Conservation (phyloP, 2,113 vertebrate species). For the Solenodon paradoxus region DNA sequence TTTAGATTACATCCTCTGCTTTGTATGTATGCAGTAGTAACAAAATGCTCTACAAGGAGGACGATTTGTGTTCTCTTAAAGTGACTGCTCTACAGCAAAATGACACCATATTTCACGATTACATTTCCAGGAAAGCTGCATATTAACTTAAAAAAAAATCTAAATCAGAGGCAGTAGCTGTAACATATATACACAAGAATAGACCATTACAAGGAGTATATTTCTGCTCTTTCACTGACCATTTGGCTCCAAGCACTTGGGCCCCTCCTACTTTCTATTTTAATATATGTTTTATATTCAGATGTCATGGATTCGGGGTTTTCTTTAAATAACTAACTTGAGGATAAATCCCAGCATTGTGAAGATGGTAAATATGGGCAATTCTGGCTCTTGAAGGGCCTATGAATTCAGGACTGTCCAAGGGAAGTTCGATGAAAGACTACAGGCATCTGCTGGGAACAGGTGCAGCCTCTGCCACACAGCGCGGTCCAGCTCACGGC, state of each 20-base stretch:
- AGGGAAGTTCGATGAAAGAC: neutral
- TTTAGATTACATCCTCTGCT: conserved; percentile 40
- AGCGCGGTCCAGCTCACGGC: neutral
- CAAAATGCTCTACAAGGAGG: neutral
- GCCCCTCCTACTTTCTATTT: neutral
- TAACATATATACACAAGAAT: neutral
- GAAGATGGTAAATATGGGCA: neutral
- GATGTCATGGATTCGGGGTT: neutral
- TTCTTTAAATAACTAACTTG: neutral
- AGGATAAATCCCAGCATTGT: neutral
- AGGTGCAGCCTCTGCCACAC: neutral
- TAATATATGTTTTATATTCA: neutral
- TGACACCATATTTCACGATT: conserved; percentile 6
- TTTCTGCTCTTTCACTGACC: neutral
- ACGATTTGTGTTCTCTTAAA: conserved; percentile 14
- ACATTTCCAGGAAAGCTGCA: neutral
- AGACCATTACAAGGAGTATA: neutral
- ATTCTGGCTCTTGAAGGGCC: neutral
- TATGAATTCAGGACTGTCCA: neutral
- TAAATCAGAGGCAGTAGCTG: neutral
- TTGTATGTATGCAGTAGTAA: neutral
- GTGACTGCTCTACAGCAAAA: neutral
- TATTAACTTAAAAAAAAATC: neutral
- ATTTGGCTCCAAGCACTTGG: neutral
- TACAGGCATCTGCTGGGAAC: neutral